A percentile compares a stretch with the other conserved stretches of the same genome.
phyloP scores from a whole-genome alignment of 2,888 invertebrate genomes.

The Cephus rjabovi region DNA sequence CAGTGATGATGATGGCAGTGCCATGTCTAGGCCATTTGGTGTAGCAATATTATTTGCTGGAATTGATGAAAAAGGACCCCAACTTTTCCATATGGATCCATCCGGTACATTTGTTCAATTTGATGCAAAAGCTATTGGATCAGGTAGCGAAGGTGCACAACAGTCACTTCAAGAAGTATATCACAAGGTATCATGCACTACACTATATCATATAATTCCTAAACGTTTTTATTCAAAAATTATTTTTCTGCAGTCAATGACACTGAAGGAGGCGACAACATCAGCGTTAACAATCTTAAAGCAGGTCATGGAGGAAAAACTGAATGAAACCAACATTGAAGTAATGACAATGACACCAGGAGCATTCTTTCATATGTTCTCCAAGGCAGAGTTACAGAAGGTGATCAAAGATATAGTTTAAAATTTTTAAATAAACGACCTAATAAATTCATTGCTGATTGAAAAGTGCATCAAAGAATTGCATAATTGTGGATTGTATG shows the following conservation, averaged over 20 bases:
- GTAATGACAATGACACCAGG: constrained; percentile 92
- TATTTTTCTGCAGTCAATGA: constrained; percentile 80
- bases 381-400: constrained; percentile 90
- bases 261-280: constrained; percentile 91
- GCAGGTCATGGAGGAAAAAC: constrained; percentile 99
- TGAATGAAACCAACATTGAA: constrained; percentile 97
- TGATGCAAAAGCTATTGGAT: constrained; percentile 99
- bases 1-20: constrained; percentile 94
- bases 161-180: constrained; percentile 86
- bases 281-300: constrained; percentile 93
- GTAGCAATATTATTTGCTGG: constrained; percentile 98
- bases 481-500: constrained; percentile 26
- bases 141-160: constrained; percentile 99
- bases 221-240: not conserved
- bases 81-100: constrained; percentile 98
- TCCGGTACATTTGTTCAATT: constrained; percentile 98
- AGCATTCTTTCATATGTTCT: constrained; percentile 88
- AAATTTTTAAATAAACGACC: constrained; percentile 38
- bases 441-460: constrained; percentile 11
- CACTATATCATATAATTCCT: not conserved
- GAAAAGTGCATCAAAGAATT: constrained; percentile 3
- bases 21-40: constrained; percentile 98
- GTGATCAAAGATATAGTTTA: constrained; percentile 83
- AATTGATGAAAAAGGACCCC: constrained; percentile 93
- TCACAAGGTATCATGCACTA: constrained; percentile 63